Base-by-base conservation (phyloP, 2,888 invertebrate species). In the Agrotis puta region DNA sequence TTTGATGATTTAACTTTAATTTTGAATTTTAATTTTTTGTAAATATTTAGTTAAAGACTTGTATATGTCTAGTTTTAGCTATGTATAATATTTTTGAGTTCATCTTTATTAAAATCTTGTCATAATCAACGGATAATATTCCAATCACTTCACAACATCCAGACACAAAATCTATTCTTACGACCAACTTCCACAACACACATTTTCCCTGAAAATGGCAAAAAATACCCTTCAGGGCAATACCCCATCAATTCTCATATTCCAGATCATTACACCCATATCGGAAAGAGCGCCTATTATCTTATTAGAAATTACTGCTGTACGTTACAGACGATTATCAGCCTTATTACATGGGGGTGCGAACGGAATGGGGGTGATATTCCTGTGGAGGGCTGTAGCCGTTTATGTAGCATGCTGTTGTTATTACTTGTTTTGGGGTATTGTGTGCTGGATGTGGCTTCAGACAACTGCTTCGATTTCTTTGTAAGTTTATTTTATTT, bases 301-400 rank as follows among this genome's bases (percentile, higher is more conserved):
- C 85, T 88, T 88, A 88, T 88, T 88, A 88, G 87, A 84, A 88
- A 83, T 84, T 84, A 84, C 84, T 81, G 83, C 81, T 58, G 50
- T 47, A 16, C 3, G 1, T 11, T 9, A 51, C 79, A 81, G 18
- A 48, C 85, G 63, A 87, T 82, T 79, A 70, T 76, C 57, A 69
- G 0, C 75, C 69, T 73, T 87, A 80, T 82, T 64, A 67, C 64
- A 59, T 64, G 56, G 24, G n/a, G 56, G 22, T 33, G 24, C 11
- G n/a, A 39, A 58, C 18, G 51, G 33, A 43, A 68, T 70, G 62
- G n/a, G 45, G 73, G 20, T 59, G 70, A 63, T 77, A 75, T 81
- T 81, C 53, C 82, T 59, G 39, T 82, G 83, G 57, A 63, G 18
- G 45, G 47, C 50, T 58, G 9, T 3, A 27, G 62, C 20, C 74